Evolutionary conservation across 2,888 invertebrate genomes (phyloP), one percentile per base, ranked within the genome.

Genomic region (Eueremaeus valkanovi): DNA sequence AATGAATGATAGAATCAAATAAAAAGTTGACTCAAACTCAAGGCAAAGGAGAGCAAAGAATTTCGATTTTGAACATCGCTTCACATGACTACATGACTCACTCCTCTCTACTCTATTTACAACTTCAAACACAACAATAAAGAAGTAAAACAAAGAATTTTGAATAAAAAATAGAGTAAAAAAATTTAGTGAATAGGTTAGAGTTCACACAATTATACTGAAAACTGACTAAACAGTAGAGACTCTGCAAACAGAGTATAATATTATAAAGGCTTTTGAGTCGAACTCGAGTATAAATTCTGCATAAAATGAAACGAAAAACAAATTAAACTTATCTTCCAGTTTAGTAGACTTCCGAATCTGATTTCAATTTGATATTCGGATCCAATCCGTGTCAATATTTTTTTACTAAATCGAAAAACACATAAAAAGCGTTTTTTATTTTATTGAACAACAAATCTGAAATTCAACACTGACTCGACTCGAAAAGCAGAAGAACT

Each of bases 391-490:
- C 63, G 29, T 63, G 63, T 63, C 63, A 63, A 63, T 63, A 63
- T 63, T 63, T 63, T 63, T 16, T 63, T 36, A 63, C 63, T 63
- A 58, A 58, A 58, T 58, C 58, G 58, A 58, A 58, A 58, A 42
- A 42, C 24, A 58, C n/a, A 49, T 24, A 58, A 27, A 58, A 58
- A 58, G 27, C 24, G 58, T 29, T 58, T 58, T 58, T 58, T 27
- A 24, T 29, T 58, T 21, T 58, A 58, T 18, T 6, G n/a, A 49
- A 49, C 49, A 49, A 49, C 18, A 58, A 24, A 58, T 58, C 24
- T 27, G 58, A 58, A 58, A 58, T 58, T 58, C 58, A 58, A 58
- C 58, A 58, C 58, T 58, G 27, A 49, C n/a, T 49, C 3, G 49
- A 49, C n/a, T 49, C 49, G 18, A n/a, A 45, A 49, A 49, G 49